These are phyloP conservation scores for Keiferia lycopersicella DNA, from an alignment of 2,888 invertebrate genomes.

Conservation along the genomic window DNA sequence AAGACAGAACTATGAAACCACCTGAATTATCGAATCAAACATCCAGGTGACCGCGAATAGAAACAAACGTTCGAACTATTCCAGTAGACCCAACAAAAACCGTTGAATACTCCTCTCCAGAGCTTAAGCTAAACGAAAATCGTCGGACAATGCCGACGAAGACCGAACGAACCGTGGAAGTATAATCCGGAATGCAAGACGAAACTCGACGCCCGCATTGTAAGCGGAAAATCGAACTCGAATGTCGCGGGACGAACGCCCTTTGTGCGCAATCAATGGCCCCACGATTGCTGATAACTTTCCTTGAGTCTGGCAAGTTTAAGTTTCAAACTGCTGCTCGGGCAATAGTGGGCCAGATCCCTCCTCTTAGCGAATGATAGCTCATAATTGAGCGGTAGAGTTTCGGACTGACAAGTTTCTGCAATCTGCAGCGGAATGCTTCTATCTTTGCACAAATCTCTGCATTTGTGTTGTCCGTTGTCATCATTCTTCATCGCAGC, in stretches of 20 bases:
- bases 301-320: conserved; percentile 60
- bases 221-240: conserved; percentile 73
- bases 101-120: conserved; percentile 8
- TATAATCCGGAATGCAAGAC: conserved; percentile 71
- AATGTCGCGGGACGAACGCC: conserved; percentile 71
- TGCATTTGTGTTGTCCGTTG: background rate
- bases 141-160: conserved; percentile 50
- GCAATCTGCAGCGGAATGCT: conserved; percentile 3
- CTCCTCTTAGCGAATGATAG: conserved; percentile 16
- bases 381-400: conserved; percentile 5
- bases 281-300: conserved; percentile 70
- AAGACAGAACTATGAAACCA: background rate
- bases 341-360: conserved; percentile 27
- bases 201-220: conserved; percentile 72
- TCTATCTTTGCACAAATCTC: background rate
- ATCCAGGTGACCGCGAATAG: background rate
- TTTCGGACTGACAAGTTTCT: conserved; percentile 6
- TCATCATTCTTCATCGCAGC: conserved; percentile 1
- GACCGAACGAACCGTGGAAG: conserved; percentile 61
- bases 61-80: background rate
- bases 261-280: conserved; percentile 77
- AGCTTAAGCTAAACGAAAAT: conserved; percentile 45
- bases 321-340: conserved; percentile 56
- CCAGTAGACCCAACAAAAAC: conserved; percentile 17
- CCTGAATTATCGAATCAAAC: conserved; percentile 6